Evolutionary conservation across 2,888 invertebrate genomes (phyloP), one percentile per base, ranked within the genome.

Genomic region (Microchrysa polita): DNA sequence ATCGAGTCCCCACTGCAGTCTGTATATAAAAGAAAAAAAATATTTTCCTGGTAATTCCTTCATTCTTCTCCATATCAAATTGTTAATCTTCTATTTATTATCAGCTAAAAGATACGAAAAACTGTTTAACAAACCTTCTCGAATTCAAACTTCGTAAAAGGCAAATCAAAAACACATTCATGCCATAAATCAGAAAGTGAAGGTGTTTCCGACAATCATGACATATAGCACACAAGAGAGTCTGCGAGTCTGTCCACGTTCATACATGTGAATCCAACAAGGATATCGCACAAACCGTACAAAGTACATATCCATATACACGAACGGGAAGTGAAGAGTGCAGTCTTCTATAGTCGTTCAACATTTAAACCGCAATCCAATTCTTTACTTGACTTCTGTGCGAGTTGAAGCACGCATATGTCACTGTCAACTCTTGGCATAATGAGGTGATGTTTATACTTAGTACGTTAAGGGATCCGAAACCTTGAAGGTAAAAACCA

Each of bases 401-500:
- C n/a, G 69, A n/a, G 69, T 16, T 69, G 69, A 69, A 69, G 55
- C 55, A 55, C 69, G 69, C 69, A 69, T 69, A 69, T 69, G 69
- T 69, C 69, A 69, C 69, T 69, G 69, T 69, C 69, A 69, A 65
- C 65, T 55, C 67, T 67, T 67, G 57, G 52, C 59, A 73, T 60
- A 67, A 73, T 63, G 59, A 60, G 60, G 52, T 2, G 16, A n/a
- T 4, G 27, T 34, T 34, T 34, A 34, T 34, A 34, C 27, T 34
- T 34, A 34, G 27, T 34, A 34, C 12, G 48, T n/a, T n/a, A 48
- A 2, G 55, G 73, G 42, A 52, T n/a, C n/a, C n/a, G 63, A 67
- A n/a, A 48, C 73, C 73, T 67, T 60, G 18, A 67, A 73, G 67
- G 67, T 73, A 73, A 27, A 73, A 73, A 73, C 55, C 73, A 67